Evolutionary conservation across 2,888 invertebrate genomes (phyloP), one percentile per base, ranked within the genome.

Genomic region (Agrochola macilenta): DNA sequence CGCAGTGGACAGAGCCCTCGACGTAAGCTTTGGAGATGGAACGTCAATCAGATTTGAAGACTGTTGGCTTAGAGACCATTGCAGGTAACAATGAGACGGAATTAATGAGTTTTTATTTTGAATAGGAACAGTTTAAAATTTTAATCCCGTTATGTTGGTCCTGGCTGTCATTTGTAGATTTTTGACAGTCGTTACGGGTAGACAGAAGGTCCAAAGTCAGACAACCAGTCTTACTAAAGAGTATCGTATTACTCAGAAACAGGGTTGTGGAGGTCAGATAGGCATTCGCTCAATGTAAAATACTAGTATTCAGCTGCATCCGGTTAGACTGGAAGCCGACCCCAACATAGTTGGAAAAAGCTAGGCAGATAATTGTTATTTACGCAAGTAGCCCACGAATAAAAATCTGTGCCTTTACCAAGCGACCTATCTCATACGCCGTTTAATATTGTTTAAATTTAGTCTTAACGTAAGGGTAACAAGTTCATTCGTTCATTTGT

Each of bases 51-150:
- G 79, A 49, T 95, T 96, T 84, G 95, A 97, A 89, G 95, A 95
- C 76, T 93, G 95, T 84, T 97, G 97, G 97, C 94, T 97, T 20
- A 93, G 97, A 79, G 97, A 97, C 89, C 96, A 97, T 88, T 97
- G 97, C 95, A 96, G 97, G 96, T 97, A 90, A 86, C 74, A 77
- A 76, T 60, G 54, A 54, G 1, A 43, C 11, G 7, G 7, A 49
- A 43, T 43, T 58, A 69, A 73, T 61, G 71, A 14, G 43, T 43
- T 63, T 61, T 54, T 61, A 0, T 43, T 43, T 69, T 61, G 1
- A 23, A 57, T 30, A 23, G 35, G 43, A 14, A 46, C 39, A 57
- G 2, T 58, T n/a, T 30, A 5, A 11, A 57, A 52, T 52, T 17
- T 52, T 46, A 46, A 46, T 5, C 14, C 17, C 49, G 49, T 17